These are phyloP conservation scores for Cheilosia impressa DNA, from an alignment of 2,888 invertebrate genomes.

Conservation along the genomic window DNA sequence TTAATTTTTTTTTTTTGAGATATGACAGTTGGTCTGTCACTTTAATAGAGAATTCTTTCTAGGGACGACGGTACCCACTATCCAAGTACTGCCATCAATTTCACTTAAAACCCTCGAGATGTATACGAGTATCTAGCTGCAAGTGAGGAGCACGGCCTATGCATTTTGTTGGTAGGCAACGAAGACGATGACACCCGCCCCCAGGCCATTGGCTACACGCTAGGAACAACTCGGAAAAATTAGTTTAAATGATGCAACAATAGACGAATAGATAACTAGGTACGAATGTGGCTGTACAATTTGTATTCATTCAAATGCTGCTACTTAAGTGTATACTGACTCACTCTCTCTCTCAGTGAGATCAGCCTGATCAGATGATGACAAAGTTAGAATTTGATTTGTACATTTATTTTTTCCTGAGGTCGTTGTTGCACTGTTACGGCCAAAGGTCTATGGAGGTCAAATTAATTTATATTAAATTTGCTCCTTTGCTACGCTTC, in stretches of 20 bases:
- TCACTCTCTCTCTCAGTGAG: slow-evolving; percentile 19
- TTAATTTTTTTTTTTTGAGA: not conserved
- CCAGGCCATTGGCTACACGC: slow-evolving; percentile 2
- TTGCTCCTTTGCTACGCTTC: slow-evolving; percentile 64
- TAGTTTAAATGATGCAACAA: slow-evolving; percentile 59
- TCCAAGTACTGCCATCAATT: slow-evolving; percentile 39
- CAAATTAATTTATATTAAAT: slow-evolving; percentile 74
- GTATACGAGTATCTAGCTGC: not conserved
- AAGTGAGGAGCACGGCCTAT: not conserved
- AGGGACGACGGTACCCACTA: slow-evolving; percentile 12
- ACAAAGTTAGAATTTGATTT: slow-evolving; percentile 23
- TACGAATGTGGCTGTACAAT: not conserved
- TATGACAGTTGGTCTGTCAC: slow-evolving; percentile 4
- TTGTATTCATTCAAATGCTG: too few species aligned
- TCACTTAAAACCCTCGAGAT: slow-evolving; percentile 43
- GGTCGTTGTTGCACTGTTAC: slow-evolving; percentile 40
- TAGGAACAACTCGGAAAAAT: slow-evolving; percentile 44
- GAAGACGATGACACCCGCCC: not conserved
- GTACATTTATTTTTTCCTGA: not conserved
- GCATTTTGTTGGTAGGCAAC: not conserved
- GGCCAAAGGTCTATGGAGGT: slow-evolving; percentile 64
- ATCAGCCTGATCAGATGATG: slow-evolving; percentile 37
- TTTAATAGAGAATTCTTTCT: not conserved
- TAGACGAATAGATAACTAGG: not conserved
- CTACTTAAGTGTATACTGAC: not conserved